Evolutionary conservation across 2,797 vertebrate species (phyloP), one percentile per base, ranked within the genome.

Genomic region (Phyllotis vaccarum): DNA sequence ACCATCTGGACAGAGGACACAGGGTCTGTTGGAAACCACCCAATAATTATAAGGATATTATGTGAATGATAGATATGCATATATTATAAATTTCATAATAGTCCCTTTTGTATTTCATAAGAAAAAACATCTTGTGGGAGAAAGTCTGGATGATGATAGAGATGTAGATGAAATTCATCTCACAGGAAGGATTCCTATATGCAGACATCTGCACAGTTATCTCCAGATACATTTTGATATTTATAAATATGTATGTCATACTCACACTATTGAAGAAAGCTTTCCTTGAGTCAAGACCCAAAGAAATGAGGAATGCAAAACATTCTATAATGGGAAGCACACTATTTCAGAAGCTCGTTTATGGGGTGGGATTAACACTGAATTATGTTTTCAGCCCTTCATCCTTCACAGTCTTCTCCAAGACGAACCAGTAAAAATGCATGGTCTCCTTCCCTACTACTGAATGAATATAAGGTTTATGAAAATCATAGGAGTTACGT

Each of bases 231-330:
- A 83, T 93, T 93, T 76, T 68, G 60, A 24, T 94, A 79, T 52
- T 81, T 95, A 75, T 34, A 92, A 72, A 58, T 75, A 74, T 46
- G 16, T 90, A 81, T 78, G 13, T 62, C 72, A 88, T 13, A 54
- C 21, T 13, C 21, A 62, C 2, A 27, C 6, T 16, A 7, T 54
- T 60, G 6, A 89, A 22, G 70, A 66, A 49, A 82, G n/a, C 37
- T 43, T 64, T 27, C n/a, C 62, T 80, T 37, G 52, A 17, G 43
- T 14, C 3, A 10, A 81, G 68, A 49, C 10, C 66, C 22, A 49
- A 37, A 54, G 40, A 74, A 66, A 19, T 22, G 22, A 49, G 72
- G 37, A 56, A 1, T 37, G 17, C 0, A 21, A 0, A n/a, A 3
- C 34, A 1, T 60, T 68, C 52, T 37, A 0, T 40, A 27, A 13